A percentile compares a stretch with the other conserved stretches of the same genome.
Conservation (phyloP, 2,113 vertebrate genomes). For the Alethe diademata region DNA sequence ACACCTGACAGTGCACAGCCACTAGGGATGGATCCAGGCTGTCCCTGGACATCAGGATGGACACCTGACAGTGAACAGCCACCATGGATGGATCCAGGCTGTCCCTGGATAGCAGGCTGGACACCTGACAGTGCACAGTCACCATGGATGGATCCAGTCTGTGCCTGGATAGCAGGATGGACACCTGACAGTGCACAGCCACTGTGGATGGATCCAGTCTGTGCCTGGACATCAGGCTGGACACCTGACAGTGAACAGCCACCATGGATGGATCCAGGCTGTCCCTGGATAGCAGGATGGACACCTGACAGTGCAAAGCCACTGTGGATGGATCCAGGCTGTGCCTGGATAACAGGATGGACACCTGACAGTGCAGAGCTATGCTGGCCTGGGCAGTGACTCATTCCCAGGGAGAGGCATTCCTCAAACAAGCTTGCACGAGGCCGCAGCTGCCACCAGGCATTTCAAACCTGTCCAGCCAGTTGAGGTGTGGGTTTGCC, state of each 20-base stretch:
- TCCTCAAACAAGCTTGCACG: neutral
- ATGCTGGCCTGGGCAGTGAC: rapidly evolving
- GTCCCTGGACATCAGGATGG: neutral
- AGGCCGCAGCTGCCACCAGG: neutral
- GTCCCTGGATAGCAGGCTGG: neutral
- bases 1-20: neutral
- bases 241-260: neutral
- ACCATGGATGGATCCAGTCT: neutral
- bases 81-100: rapidly evolving
- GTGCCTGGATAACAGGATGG: neutral
- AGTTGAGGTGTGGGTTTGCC: neutral
- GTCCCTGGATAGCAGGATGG: neutral
- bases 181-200: neutral
- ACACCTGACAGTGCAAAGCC: neutral
- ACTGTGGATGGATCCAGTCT: rapidly evolving
- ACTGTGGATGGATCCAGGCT: rapidly evolving
- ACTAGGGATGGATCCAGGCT: rapidly evolving
- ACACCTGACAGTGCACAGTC: neutral
- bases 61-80: neutral
- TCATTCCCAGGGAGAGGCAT: neutral
- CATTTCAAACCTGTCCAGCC: conserved; percentile 1
- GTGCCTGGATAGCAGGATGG: neutral
- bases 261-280: rapidly evolving
- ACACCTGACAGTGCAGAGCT: neutral
- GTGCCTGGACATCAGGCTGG: neutral